A percentile compares a stretch with the other conserved stretches of the same genome.
Evolutionary conservation across 2,888 invertebrate genomes (phyloP).

Genomic region (Caenorhabditis sp.): DNA sequence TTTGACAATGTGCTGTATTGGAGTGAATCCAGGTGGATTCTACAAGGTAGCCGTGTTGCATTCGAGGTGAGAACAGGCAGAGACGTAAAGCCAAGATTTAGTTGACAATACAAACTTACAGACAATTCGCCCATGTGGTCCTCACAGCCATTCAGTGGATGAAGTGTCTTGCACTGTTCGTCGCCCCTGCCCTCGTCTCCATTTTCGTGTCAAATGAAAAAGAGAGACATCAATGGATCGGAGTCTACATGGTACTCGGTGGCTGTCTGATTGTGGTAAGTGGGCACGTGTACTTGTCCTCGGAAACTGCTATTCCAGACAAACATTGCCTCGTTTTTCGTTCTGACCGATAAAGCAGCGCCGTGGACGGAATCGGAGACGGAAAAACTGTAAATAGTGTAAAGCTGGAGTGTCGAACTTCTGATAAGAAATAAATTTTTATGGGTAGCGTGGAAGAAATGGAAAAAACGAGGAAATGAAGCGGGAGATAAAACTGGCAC

Average conservation of each 20-base stretch:
- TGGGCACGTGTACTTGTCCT: neutral
- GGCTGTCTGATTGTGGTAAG: slow-evolving; percentile 34
- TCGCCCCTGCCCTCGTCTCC: slow-evolving; percentile 71
- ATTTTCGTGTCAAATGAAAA: slow-evolving; percentile 68
- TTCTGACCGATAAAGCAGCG: slow-evolving; percentile 53
- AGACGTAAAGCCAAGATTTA: too few species aligned
- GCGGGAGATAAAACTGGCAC: neutral
- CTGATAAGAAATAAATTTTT: neutral
- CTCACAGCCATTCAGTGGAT: slow-evolving; percentile 72
- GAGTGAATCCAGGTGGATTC: slow-evolving; percentile 48
- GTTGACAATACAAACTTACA: slow-evolving; percentile 7
- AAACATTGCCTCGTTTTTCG: slow-evolving; percentile 53
- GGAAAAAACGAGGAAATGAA: neutral
- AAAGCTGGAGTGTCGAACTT: neutral
- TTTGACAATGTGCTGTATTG: slow-evolving; percentile 39
- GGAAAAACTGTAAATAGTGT: too few species aligned
- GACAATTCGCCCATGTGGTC: slow-evolving; percentile 68
- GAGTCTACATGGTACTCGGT: slow-evolving; percentile 40
- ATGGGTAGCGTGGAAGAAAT: neutral
- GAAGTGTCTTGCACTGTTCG: slow-evolving; percentile 72
- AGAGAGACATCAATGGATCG: slow-evolving; percentile 45
- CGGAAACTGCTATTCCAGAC: slow-evolving; percentile 30
- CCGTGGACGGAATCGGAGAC: slow-evolving; percentile 40
- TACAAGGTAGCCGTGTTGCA: slow-evolving; percentile 46
- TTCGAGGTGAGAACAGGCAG: slow-evolving; percentile 31